A percentile compares a stretch with the other conserved stretches of the same genome.
Evolutionary conservation across 1,140 invertebrate genomes (phyloP).

Genomic region (Heliconius hewitsoni): DNA sequence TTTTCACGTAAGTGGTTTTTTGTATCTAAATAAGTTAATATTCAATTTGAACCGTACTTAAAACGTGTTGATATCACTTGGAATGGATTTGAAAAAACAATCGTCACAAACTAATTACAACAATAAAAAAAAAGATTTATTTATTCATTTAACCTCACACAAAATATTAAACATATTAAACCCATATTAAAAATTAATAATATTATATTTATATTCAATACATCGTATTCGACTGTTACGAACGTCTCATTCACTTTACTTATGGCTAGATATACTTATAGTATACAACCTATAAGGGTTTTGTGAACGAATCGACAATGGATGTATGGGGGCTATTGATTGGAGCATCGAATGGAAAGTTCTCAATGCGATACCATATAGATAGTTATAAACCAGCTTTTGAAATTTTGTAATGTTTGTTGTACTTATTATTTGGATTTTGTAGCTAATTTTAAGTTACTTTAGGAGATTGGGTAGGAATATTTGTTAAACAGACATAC

Average conservation of each 20-base stretch:
- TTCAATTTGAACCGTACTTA: too few relatives aligned
- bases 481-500: neutral
- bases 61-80: too few relatives aligned
- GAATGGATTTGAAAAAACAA: too few relatives aligned
- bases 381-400: neutral
- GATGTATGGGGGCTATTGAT: neutral
- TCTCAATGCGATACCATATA: conserved; percentile 6
- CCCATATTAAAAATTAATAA: neutral
- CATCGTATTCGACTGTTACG: neutral
- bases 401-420: neutral
- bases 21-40: too few relatives aligned
- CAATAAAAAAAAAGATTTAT: too few relatives aligned
- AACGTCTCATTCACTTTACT: conserved; percentile 5
- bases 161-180: neutral
- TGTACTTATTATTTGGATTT: neutral
- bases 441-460: neutral
- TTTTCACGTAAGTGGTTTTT: too few relatives aligned
- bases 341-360: conserved; percentile 12
- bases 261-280: neutral
- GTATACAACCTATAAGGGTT: neutral
- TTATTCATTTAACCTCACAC: too few relatives aligned
- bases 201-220: neutral
- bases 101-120: too few relatives aligned
- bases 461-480: neutral
- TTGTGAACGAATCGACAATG: conserved; percentile 5